Conservation (phyloP, 2,113 vertebrate genomes). For the Ivindomyrus marchei region DNA sequence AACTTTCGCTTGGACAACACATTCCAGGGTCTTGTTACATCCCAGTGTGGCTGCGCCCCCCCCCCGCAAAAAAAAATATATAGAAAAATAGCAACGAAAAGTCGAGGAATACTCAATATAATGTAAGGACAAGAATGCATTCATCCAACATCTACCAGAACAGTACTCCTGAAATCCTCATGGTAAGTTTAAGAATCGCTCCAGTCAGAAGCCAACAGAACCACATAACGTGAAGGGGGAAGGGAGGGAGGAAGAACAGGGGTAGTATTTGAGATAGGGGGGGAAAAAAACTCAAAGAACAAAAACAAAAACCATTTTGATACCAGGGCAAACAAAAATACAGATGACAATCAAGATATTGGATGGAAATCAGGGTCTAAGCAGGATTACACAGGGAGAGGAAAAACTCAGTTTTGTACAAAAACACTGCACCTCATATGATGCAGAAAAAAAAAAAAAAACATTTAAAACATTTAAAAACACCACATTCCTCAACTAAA, state of each 20-base stretch:
- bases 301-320: neutral
- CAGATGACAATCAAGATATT: neutral
- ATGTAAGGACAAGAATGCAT: neutral
- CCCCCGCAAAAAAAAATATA: slow-evolving; percentile 5
- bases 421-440: neutral
- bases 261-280: neutral
- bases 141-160: slow-evolving; percentile 21
- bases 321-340: neutral
- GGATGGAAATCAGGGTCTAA: neutral
- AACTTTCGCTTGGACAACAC: slow-evolving; percentile 16
- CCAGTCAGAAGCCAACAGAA: neutral
- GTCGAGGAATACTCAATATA: slow-evolving; percentile 4
- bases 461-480: neutral
- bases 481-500: neutral
- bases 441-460: neutral
- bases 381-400: neutral
- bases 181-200: neutral
- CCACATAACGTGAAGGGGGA: neutral
- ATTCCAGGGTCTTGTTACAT: slow-evolving; percentile 28
- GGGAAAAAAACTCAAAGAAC: neutral
- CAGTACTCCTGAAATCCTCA: neutral
- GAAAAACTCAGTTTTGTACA: neutral
- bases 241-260: neutral
- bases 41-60: neutral
- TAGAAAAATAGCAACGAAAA: slow-evolving; percentile 12